Evolutionary conservation across 2,797 vertebrate species (phyloP).

Genomic region (Hypotaenidia philippensis): DNA sequence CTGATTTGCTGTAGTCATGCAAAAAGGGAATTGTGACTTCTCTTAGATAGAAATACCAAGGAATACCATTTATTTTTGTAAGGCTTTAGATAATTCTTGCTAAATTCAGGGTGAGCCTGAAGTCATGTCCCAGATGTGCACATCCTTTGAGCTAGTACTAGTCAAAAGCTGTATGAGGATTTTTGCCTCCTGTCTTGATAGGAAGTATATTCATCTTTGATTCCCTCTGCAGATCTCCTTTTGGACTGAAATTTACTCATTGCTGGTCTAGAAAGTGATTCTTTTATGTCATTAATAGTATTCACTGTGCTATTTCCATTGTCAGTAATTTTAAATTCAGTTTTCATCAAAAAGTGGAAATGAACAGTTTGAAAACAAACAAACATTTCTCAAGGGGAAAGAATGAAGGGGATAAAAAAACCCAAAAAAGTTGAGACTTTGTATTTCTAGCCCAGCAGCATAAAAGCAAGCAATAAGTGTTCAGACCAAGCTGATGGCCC

Average conservation of each 20-base stretch:
- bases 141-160: not conserved
- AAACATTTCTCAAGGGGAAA: not conserved
- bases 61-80: not conserved
- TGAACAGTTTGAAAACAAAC: not conserved
- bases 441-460: not conserved
- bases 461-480: not conserved
- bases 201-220: not conserved
- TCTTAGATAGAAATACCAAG: not conserved
- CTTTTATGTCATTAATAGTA: not conserved
- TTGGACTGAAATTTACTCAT: not conserved
- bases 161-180: not conserved
- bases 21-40: not conserved
- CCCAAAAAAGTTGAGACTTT: not conserved
- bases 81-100: conserved; percentile 14
- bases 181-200: not conserved
- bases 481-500: not conserved
- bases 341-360: not conserved
- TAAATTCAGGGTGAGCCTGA: not conserved
- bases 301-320: not conserved
- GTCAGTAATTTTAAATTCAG: not conserved
- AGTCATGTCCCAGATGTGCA: not conserved
- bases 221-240: not conserved
- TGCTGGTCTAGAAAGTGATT: not conserved
- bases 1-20: not conserved
- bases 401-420: not conserved